Evolutionary conservation across 2,888 invertebrate species (phyloP).

Genomic region (Caradrina clavipalpis): DNA sequence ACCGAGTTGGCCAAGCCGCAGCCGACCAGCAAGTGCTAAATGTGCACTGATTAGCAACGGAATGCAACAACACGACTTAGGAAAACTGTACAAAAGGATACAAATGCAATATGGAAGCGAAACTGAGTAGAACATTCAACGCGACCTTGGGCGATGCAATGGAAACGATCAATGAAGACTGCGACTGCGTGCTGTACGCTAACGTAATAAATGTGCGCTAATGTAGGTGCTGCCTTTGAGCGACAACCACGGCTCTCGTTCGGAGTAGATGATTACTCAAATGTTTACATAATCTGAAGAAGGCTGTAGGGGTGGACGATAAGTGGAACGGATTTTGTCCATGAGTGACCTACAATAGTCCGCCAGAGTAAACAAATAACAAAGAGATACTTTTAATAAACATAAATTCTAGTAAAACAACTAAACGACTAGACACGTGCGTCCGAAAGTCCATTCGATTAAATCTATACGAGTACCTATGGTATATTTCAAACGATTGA

Average conservation of each 20-base stretch:
- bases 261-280: neutral
- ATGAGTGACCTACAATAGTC: neutral
- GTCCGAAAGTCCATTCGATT: neutral
- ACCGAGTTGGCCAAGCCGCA: slow-evolving; percentile 62
- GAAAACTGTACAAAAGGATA: slow-evolving; percentile 24
- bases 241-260: neutral
- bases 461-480: neutral
- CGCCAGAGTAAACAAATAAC: neutral
- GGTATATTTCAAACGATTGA: neutral
- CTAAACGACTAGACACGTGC: slow-evolving; percentile 8
- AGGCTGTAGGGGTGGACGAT: neutral
- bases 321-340: neutral
- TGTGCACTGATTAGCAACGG: slow-evolving; percentile 69
- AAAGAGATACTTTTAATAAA: neutral
- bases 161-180: slow-evolving; percentile 55
- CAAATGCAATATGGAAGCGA: slow-evolving; percentile 23
- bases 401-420: neutral
- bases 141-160: slow-evolving; percentile 53
- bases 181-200: slow-evolving; percentile 53
- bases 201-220: slow-evolving; percentile 15
- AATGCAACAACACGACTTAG: slow-evolving; percentile 28
- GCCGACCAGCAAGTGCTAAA: slow-evolving; percentile 67
- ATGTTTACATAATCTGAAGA: neutral
- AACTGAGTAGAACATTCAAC: slow-evolving; percentile 16
- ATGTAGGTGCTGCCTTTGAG: slow-evolving; percentile 17